phyloP scores from a whole-genome alignment of 1,140 invertebrate genomes.

The Venturia canescens region DNA sequence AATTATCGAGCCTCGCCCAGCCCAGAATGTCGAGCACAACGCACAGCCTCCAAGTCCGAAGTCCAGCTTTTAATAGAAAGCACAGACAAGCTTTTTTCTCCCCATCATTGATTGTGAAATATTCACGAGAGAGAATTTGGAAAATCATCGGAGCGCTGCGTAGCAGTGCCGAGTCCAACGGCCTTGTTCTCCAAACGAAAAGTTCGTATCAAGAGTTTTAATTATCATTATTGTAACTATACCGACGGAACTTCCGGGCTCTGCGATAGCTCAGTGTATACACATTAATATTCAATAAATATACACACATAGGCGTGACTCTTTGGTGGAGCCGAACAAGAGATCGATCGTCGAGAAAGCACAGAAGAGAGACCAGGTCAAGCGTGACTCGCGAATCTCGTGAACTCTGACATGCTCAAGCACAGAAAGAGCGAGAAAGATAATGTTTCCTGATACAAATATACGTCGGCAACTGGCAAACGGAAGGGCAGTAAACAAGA shows the following conservation, averaged over 20 bases:
- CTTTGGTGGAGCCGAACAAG: constrained; percentile 18
- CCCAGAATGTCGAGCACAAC: neutral
- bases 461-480: neutral
- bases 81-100: too few relatives aligned
- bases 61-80: too few relatives aligned
- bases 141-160: too few relatives aligned
- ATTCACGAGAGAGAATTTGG: too few relatives aligned
- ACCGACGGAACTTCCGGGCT: too few relatives aligned
- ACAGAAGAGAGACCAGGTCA: constrained; percentile 31
- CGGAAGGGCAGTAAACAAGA: neutral
- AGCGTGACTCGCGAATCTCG: constrained; percentile 50
- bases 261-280: too few relatives aligned
- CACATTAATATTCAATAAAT: neutral
- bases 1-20: constrained; percentile 60
- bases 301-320: neutral
- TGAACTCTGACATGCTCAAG: constrained; percentile 37
- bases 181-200: neutral
- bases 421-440: neutral
- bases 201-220: neutral
- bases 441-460: constrained; percentile 21
- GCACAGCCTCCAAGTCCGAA: neutral
- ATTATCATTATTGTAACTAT: constrained; percentile 24
- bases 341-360: constrained; percentile 48
- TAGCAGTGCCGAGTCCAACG: too few relatives aligned
- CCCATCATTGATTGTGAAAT: too few relatives aligned